Percentiles rank a stretch among this genome's conserved stretches.
Evolutionary conservation across 2,113 vertebrate species (phyloP).

Genomic region (Rutilus rutilus): DNA sequence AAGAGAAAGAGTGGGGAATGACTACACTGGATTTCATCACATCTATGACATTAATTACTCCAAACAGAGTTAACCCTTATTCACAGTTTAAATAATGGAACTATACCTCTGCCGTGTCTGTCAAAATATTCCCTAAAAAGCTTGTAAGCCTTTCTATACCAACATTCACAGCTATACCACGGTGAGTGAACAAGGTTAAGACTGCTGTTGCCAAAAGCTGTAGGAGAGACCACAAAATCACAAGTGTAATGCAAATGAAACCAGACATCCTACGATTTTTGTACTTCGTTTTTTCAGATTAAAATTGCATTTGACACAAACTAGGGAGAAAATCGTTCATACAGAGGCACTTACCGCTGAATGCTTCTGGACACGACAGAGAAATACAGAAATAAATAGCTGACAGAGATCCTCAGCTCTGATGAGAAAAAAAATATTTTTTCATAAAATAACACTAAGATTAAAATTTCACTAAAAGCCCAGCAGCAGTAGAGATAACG

Average conservation of each 20-base stretch:
- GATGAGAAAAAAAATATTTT: constrained; percentile 46
- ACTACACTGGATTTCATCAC: constrained; percentile 45
- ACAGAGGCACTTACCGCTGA: constrained; percentile 68
- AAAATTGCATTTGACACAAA: constrained; percentile 10
- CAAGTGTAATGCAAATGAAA: constrained; percentile 27
- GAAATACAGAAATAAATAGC: constrained; percentile 70
- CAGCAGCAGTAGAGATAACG: constrained; percentile 17
- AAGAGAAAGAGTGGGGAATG: background rate
- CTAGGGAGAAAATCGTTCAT: background rate
- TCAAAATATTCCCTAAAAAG: constrained; percentile 61
- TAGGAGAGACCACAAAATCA: constrained; percentile 26
- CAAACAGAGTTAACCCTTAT: constrained; percentile 26
- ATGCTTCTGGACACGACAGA: constrained; percentile 56
- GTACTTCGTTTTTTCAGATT: background rate
- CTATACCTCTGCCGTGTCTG: constrained; percentile 65
- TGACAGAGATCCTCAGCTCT: constrained; percentile 68
- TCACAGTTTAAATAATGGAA: constrained; percentile 22
- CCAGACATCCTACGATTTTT: background rate
- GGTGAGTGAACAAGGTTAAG: constrained; percentile 68
- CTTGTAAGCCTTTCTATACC: constrained; percentile 60
- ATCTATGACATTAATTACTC: constrained; percentile 41
- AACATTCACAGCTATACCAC: constrained; percentile 60
- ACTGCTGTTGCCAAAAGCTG: constrained; percentile 68
- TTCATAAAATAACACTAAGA: constrained; percentile 29
- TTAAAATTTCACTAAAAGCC: constrained; percentile 14